Conservation (phyloP, 2,113 vertebrate species). For the Sinocyclocheilus rhinocerous region DNA sequence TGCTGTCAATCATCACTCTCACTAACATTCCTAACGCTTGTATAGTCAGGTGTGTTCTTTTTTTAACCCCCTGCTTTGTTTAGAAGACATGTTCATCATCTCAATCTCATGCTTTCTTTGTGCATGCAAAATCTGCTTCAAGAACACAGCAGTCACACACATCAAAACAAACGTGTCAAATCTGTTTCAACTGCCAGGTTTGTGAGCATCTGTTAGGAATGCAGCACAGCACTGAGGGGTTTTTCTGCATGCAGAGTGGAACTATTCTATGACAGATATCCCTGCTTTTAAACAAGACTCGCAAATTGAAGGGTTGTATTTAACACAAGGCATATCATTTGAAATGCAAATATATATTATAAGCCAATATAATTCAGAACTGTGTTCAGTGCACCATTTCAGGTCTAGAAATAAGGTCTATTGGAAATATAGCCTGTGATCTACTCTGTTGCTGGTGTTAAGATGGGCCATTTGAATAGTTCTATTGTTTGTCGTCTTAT, state of each 20-base stretch:
- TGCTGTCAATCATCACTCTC: background rate
- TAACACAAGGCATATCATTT: background rate
- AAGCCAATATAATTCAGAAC: background rate
- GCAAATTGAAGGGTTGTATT: background rate
- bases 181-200: constrained; percentile 23
- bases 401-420: background rate
- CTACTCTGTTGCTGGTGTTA: background rate
- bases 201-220: constrained; percentile 28
- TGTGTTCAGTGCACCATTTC: background rate
- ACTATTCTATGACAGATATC: background rate
- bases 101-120: background rate
- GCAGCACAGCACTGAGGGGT: background rate
- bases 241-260: background rate
- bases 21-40: background rate
- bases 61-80: background rate
- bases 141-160: background rate
- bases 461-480: constrained; percentile 43
- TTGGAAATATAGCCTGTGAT: background rate
- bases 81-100: background rate
- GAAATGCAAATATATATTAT: background rate
- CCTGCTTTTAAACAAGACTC: background rate
- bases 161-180: constrained; percentile 11
- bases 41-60: background rate
- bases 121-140: constrained; percentile 4
- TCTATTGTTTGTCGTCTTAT: constrained; percentile 32